Evolutionary conservation across 2,888 invertebrate genomes (phyloP), one percentile per base, ranked within the genome.

Genomic region (Cephus pulcher): DNA sequence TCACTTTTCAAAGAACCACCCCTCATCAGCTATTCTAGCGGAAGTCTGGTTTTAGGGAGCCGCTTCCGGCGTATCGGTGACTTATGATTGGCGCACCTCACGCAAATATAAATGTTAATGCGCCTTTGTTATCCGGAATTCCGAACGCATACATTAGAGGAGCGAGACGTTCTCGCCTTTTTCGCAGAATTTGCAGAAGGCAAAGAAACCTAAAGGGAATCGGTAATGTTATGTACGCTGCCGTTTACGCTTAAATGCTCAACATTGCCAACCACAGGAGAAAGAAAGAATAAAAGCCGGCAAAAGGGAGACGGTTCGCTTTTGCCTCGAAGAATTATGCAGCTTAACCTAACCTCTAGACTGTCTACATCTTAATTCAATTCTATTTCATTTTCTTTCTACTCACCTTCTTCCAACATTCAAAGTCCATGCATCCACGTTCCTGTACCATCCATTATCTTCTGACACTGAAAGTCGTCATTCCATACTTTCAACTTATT

Each of bases 51-150:
- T 40, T 34, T 35, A 30, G 73, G 75, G 70, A 69, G 34, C 70
- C 56, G 73, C 73, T 80, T 79, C 77, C 77, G 79, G 76, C 80
- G 80, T 76, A 82, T 80, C 69, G 80, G 78, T 84, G 79, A 80
- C 82, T 82, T 81, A 82, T 80, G 82, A 85, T 83, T 81, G 79
- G 75, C 74, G 79, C 73, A 76, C 75, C 77, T 80, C 81, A 75
- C 70, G 82, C 82, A 81, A 85, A 84, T 84, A 84, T 84, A 84
- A 85, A 86, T 84, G 82, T 84, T 85, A 85, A 84, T 84, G 81
- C 76, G 73, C 78, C 82, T 81, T 82, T 82, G 85, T 83, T 82
- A 78, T 80, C 77, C 75, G 40, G 40, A 40, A 40, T 40, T 40
- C 2, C 40, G 75, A 77, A 68, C 74, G 82, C 78, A 85, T 84